Conservation (phyloP, 2,888 invertebrate genomes). For the Eupithecia pulchellata region DNA sequence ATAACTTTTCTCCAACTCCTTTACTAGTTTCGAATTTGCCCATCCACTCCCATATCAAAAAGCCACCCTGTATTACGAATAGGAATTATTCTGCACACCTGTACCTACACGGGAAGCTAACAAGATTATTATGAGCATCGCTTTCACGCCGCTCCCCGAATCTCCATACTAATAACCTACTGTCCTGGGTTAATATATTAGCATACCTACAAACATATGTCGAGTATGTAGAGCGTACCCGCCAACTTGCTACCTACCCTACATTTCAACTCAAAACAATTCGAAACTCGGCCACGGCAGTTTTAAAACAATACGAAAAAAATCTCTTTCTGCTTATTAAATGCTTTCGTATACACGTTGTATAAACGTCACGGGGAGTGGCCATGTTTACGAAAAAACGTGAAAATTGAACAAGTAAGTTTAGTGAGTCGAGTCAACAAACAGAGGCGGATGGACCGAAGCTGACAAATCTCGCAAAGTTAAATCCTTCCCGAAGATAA, state of each 20-base stretch:
- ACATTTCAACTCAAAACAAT: slow-evolving; percentile 49
- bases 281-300: slow-evolving; percentile 43
- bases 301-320: slow-evolving; percentile 47
- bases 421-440: slow-evolving; percentile 61
- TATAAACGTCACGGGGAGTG: slow-evolving; percentile 54
- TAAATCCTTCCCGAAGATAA: slow-evolving; percentile 50
- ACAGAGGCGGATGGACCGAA: slow-evolving; percentile 42
- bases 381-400: slow-evolving; percentile 47
- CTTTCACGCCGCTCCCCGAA: slow-evolving; percentile 37
- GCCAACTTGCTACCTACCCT: slow-evolving; percentile 46
- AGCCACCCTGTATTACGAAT: slow-evolving; percentile 38
- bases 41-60: no score
- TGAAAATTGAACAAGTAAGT: slow-evolving; percentile 61
- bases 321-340: slow-evolving; percentile 51
- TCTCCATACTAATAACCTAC: slow-evolving; percentile 54
- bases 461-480: slow-evolving; percentile 49
- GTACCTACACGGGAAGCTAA: slow-evolving; percentile 35
- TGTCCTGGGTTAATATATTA: slow-evolving; percentile 53
- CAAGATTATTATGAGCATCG: slow-evolving; percentile 43
- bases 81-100: slow-evolving; percentile 39
- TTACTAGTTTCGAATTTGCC: no score
- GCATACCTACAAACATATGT: slow-evolving; percentile 51
- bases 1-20: no score
- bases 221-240: slow-evolving; percentile 36
- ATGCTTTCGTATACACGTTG: slow-evolving; percentile 48